phyloP scores from a whole-genome alignment of 2,888 invertebrate species.

The Sclerodermus sp. region DNA sequence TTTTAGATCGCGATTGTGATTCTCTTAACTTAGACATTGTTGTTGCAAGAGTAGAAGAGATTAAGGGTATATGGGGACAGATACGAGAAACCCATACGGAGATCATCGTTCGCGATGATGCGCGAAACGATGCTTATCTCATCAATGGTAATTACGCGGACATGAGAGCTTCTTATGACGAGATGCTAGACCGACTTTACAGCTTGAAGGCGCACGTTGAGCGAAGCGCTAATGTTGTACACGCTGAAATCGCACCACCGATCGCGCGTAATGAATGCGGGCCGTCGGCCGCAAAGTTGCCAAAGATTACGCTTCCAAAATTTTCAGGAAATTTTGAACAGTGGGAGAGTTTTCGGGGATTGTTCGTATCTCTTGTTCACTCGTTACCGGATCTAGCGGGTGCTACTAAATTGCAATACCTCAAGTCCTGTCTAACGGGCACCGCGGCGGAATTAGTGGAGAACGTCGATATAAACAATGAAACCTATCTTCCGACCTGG shows the following conservation, averaged over 20 bases:
- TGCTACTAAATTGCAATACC: conserved; percentile 11
- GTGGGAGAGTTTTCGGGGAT: conserved; percentile 7
- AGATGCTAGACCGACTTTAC: neutral
- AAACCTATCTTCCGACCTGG: conserved; percentile 10
- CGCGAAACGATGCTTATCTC: neutral
- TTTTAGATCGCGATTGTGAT: too few species aligned
- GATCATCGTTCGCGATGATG: conserved; percentile 3
- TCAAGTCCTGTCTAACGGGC: conserved; percentile 4
- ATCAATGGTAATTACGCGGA: neutral
- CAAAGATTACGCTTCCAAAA: conserved; percentile 6
- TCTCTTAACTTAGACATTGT: too few species aligned
- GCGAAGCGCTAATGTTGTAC: too few species aligned
- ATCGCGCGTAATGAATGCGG: neutral
- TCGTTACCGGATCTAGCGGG: neutral
- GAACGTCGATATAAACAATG: conserved; percentile 4
- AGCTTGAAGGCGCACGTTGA: neutral
- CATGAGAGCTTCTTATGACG: conserved; percentile 5
- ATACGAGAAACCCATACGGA: conserved; percentile 4
- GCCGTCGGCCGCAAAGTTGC: conserved; percentile 5
- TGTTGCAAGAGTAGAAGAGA: too few species aligned
- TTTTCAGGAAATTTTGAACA: conserved; percentile 4
- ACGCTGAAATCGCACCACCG: neutral
- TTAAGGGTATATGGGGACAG: conserved; percentile 6
- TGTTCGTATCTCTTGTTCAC: conserved; percentile 12
- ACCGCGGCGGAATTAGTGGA: conserved; percentile 6